These are phyloP conservation scores for Drosophila arizonae DNA, from an alignment of 1,140 invertebrate species.

Conservation along the genomic window DNA sequence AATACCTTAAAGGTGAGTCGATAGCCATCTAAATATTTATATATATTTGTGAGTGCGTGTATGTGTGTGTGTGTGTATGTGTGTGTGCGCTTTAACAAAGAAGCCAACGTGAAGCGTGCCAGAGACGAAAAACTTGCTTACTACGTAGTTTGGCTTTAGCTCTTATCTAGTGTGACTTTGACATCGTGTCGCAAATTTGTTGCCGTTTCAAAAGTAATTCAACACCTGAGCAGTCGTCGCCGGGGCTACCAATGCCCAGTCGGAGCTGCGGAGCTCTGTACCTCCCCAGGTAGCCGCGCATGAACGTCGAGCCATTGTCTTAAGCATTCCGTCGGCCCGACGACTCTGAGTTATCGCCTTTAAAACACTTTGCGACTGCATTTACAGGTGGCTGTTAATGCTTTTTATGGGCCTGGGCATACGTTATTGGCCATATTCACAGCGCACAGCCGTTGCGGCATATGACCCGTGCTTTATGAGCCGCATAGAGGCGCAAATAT, in stretches of 20 bases:
- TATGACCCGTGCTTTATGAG: slow-evolving; percentile 29
- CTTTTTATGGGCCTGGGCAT: slow-evolving; percentile 57
- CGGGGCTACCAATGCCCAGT: slow-evolving; percentile 5
- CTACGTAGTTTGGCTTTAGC: slow-evolving; percentile 36
- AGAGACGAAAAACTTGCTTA: slow-evolving; percentile 53
- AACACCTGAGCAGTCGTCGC: slow-evolving; percentile 23
- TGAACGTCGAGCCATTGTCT: slow-evolving; percentile 51
- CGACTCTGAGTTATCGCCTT: slow-evolving; percentile 33
- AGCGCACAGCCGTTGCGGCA: neutral
- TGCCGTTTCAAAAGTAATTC: slow-evolving; percentile 53
- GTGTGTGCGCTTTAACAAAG: slow-evolving; percentile 35
- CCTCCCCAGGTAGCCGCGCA: slow-evolving; percentile 26
- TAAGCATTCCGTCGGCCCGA: slow-evolving; percentile 18
- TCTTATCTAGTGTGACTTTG: slow-evolving; percentile 61
- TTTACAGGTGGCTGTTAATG: slow-evolving; percentile 72
- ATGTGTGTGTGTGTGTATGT: neutral
- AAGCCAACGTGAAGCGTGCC: slow-evolving; percentile 53
- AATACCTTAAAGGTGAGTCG: slow-evolving; percentile 85
- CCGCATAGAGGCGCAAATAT: slow-evolving; percentile 32
- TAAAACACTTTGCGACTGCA: slow-evolving; percentile 39
- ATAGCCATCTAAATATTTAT: slow-evolving; percentile 7
- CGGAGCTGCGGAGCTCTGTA: too few species aligned
- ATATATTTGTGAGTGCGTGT: neutral
- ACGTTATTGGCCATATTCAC: slow-evolving; percentile 28
- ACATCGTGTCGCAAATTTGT: slow-evolving; percentile 70